Base-by-base conservation (phyloP, 2,113 vertebrate genomes). In the Myodes glareolus region DNA sequence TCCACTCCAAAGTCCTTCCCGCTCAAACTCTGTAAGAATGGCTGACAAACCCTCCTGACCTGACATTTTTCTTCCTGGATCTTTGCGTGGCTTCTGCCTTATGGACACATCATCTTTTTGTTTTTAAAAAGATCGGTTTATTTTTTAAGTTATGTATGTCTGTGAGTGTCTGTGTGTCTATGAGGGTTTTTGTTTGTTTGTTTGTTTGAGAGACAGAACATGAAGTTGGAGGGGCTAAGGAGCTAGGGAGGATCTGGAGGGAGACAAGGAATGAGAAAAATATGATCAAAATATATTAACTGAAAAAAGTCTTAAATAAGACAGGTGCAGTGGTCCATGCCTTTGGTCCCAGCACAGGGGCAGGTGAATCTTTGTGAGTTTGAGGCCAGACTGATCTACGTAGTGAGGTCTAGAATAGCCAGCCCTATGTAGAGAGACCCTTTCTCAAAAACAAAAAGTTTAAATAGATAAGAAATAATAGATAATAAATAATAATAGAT, bases 21-120 rank as follows among this genome's bases (percentile, higher is more conserved):
- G 67, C 77, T 94, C 65, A 89, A 91, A 94, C 58, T 96, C 90
- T 88, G 0, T 94, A 92, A 93, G 63, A 88, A 78, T 29, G 80
- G 58, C 70, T 92, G 80, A 95, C 95, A 91, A 90, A 97, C 77
- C 31, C 55, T 61, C 42, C 72, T 85, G 45, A 91, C 73, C 50
- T 33, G 3, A 92, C 88, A 39, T 96, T 90, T 88, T 45, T 68
- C 89, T 75, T 91, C 88, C 81, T 47, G 29, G n/a, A 90, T 96
- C 93, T 36, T 92, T 68, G 95, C 36, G 25, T 65, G 33, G 77
- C 42, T 25, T 94, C 90, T 77, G 45, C 76, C 27, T 94, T 94
- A 76, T 61, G 55, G 92, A 90, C 52, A 91, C 90, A 88, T 5
- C n/a, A 8, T 6, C 31, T 73, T 73, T 42, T 68, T 21, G 36